Conservation (phyloP, 2,113 vertebrate genomes). For the Pelodiscus sinensis region DNA sequence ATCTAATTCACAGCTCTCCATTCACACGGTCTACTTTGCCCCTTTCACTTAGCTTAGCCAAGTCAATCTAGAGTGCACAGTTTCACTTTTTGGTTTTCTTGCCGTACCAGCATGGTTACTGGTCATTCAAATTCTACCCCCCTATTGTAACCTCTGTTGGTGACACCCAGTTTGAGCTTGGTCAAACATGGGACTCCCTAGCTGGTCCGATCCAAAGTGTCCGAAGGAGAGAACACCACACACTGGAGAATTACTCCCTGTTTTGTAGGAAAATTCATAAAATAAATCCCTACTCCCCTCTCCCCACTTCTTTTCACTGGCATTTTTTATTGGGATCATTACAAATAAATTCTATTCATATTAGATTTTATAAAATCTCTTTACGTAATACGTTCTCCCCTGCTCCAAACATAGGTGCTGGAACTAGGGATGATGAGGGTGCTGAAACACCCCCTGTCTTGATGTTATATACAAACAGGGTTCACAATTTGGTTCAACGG, state of each 20-base stretch:
- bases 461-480: too few species aligned
- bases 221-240: background rate
- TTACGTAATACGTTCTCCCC: background rate
- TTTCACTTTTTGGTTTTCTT: background rate
- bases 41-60: fast-evolving
- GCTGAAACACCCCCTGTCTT: too few species aligned
- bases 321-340: background rate
- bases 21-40: background rate
- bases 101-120: background rate
- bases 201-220: background rate
- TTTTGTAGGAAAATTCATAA: background rate
- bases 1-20: background rate
- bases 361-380: background rate
- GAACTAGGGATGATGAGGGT: too few species aligned
- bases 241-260: background rate
- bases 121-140: background rate
- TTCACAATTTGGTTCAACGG: too few species aligned
- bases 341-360: background rate
- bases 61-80: background rate
- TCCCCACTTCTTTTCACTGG: background rate
- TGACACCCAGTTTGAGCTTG: background rate
- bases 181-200: background rate
- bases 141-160: background rate
- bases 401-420: too few species aligned
- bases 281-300: background rate